These are phyloP conservation scores for Drosophila aldrichi DNA, from an alignment of 2,888 invertebrate species.

Conservation along the genomic window DNA sequence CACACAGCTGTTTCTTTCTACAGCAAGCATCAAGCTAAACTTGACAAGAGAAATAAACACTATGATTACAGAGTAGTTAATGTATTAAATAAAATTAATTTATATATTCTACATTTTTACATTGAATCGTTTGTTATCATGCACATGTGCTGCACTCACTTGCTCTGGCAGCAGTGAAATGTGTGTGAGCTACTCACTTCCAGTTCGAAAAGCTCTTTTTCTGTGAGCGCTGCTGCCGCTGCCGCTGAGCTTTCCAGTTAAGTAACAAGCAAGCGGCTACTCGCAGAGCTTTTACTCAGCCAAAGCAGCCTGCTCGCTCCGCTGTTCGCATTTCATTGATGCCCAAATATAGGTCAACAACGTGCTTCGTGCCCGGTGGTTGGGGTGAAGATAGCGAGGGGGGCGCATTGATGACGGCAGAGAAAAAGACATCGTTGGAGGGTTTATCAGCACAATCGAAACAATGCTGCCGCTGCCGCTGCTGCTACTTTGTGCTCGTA, in stretches of 20 bases:
- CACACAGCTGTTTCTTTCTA: slow-evolving; percentile 39
- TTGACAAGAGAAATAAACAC: too few species aligned
- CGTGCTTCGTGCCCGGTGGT: slow-evolving; percentile 69
- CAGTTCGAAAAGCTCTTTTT: slow-evolving; percentile 44
- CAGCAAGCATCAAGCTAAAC: slow-evolving; percentile 1
- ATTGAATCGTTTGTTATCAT: not conserved
- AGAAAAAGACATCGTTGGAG: slow-evolving; percentile 34
- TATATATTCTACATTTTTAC: not conserved
- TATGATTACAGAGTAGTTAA: not conserved
- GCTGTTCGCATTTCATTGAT: slow-evolving; percentile 79
- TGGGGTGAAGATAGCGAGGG: not conserved
- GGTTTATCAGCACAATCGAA: slow-evolving; percentile 54
- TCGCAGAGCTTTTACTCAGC: slow-evolving; percentile 69
- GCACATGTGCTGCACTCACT: not conserved
- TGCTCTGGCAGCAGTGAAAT: slow-evolving; percentile 5
- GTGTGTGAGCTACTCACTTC: slow-evolving; percentile 43
- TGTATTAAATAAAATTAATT: not conserved
- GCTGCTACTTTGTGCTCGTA: slow-evolving; percentile 30
- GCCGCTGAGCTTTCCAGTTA: slow-evolving; percentile 56
- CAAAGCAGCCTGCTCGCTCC: slow-evolving; percentile 29
- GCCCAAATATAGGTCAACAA: slow-evolving; percentile 84
- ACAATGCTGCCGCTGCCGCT: slow-evolving; percentile 39
- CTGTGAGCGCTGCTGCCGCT: slow-evolving; percentile 7
- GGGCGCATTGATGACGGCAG: slow-evolving; percentile 16
- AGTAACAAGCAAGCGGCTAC: slow-evolving; percentile 42